Evolutionary conservation across 2,797 vertebrate species (phyloP).

Genomic region (Bovichtus variegatus): DNA sequence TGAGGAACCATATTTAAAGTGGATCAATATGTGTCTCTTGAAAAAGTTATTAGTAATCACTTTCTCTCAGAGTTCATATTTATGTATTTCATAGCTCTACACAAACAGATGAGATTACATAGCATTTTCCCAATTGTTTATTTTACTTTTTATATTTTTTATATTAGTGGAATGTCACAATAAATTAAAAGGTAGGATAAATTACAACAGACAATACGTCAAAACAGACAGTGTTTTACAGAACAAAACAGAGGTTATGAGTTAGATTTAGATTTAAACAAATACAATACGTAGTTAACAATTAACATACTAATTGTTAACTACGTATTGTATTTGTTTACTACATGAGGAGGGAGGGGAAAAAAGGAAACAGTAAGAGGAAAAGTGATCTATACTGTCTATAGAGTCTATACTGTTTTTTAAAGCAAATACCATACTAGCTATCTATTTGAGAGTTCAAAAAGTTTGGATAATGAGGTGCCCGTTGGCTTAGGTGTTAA

Average conservation of each 20-base stretch:
- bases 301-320: background rate
- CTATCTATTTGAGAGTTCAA: background rate
- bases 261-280: background rate
- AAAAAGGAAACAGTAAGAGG: background rate
- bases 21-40: conserved; percentile 17
- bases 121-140: background rate
- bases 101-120: background rate
- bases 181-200: background rate
- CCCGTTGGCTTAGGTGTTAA: background rate
- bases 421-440: background rate
- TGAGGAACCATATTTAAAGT: background rate
- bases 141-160: background rate
- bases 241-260: background rate
- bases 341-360: background rate
- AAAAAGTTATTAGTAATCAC: conserved; percentile 16
- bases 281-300: too few species aligned
- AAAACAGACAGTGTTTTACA: background rate
- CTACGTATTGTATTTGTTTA: background rate
- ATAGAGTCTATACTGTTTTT: background rate
- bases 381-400: background rate
- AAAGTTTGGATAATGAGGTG: background rate
- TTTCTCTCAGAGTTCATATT: background rate
- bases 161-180: background rate
- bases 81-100: background rate
- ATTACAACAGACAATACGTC: background rate